Evolutionary conservation across 2,888 invertebrate species (phyloP).

Genomic region (Drosophila anomalata): DNA sequence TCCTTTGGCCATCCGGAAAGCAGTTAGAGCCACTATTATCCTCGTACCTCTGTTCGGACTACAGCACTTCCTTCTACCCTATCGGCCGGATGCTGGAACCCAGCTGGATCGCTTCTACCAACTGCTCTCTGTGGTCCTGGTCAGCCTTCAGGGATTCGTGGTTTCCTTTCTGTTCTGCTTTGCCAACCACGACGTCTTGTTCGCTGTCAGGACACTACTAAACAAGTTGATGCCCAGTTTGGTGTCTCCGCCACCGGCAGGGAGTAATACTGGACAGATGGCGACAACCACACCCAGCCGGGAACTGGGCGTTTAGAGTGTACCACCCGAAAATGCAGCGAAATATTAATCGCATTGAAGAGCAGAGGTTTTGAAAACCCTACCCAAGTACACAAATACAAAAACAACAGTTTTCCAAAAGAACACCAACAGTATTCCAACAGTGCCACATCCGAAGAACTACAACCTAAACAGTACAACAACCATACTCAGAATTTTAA

Average conservation of each 20-base stretch:
- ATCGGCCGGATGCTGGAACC: slow-evolving; percentile 86
- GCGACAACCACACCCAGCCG: slow-evolving; percentile 84
- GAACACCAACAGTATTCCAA: background rate
- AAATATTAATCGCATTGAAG: slow-evolving; percentile 14
- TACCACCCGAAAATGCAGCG: slow-evolving; percentile 10
- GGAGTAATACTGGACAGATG: slow-evolving; percentile 83
- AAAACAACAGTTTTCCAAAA: too few relatives aligned
- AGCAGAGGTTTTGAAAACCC: slow-evolving; percentile 32
- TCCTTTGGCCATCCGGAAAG: slow-evolving; percentile 87
- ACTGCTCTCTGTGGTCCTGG: slow-evolving; percentile 87
- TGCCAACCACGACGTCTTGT: slow-evolving; percentile 89
- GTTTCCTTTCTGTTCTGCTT: slow-evolving; percentile 90
- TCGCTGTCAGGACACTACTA: slow-evolving; percentile 84
- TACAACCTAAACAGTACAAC: background rate
- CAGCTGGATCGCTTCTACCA: slow-evolving; percentile 87
- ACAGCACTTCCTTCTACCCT: slow-evolving; percentile 89
- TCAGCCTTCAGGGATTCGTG: slow-evolving; percentile 90
- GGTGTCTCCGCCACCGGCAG: slow-evolving; percentile 79
- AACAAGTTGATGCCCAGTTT: slow-evolving; percentile 83
- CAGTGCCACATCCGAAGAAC: background rate
- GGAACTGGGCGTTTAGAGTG: slow-evolving; percentile 82
- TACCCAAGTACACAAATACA: background rate
- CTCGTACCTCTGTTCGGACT: slow-evolving; percentile 91
- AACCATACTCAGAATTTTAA: too few relatives aligned
- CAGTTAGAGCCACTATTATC: slow-evolving; percentile 89